These are phyloP conservation scores for Ophiodon elongatus DNA, from an alignment of 2,113 vertebrate genomes.

Conservation along the genomic window DNA sequence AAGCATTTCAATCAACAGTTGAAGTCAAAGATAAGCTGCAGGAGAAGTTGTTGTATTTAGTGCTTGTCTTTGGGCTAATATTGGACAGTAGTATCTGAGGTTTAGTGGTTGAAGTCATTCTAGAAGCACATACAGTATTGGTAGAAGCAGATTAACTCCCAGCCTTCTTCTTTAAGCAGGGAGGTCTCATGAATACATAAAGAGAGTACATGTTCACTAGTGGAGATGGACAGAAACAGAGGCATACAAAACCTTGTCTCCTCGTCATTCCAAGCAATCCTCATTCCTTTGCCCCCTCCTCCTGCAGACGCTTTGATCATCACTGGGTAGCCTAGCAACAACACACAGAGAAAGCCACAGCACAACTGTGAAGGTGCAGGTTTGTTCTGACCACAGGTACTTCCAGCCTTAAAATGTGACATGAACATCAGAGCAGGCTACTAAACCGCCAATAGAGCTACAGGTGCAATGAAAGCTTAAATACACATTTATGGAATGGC, in stretches of 20 bases:
- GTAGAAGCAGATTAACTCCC: background rate
- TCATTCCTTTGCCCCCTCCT: conserved; percentile 99
- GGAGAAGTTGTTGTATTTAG: background rate
- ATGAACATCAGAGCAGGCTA: background rate
- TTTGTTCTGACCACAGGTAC: background rate
- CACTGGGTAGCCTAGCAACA: conserved; percentile 92
- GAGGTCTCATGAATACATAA: background rate
- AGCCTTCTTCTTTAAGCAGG: background rate
- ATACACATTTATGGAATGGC: no score
- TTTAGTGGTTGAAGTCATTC: background rate
- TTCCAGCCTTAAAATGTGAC: background rate
- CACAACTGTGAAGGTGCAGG: background rate
- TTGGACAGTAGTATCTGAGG: background rate
- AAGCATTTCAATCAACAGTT: background rate
- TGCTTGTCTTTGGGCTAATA: background rate
- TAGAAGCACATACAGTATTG: background rate
- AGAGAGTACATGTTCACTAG: background rate
- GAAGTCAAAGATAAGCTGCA: background rate
- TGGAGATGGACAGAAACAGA: background rate
- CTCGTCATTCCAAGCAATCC: conserved; percentile 97
- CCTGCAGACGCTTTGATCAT: conserved; percentile 99
- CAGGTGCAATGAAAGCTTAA: no score
- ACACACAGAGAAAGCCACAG: background rate
- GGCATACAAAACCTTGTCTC: conserved; percentile 90
- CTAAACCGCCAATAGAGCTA: background rate